phyloP scores from a whole-genome alignment of 1,140 invertebrate genomes.

The Euwallacea similis region DNA sequence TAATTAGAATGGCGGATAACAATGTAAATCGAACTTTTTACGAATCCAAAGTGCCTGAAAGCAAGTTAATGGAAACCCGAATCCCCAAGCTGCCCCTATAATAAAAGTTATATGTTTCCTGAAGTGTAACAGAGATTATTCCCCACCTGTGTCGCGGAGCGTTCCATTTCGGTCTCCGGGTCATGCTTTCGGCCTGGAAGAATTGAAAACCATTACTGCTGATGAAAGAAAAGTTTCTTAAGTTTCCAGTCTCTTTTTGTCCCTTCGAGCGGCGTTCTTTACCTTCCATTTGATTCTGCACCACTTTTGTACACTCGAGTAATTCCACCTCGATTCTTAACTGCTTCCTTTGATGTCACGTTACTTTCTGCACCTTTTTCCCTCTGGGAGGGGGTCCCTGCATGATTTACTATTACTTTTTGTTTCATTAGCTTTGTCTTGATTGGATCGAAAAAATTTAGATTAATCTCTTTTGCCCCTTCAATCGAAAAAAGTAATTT shows the following conservation, averaged over 20 bases:
- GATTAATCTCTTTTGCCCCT: too few species aligned
- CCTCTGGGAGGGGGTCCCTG: not conserved
- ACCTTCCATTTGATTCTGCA: constrained; percentile 48
- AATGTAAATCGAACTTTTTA: constrained; percentile 37
- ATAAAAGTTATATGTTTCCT: constrained; percentile 41
- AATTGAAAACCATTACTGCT: constrained; percentile 54
- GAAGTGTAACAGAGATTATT: constrained; percentile 40
- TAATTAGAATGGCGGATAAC: constrained; percentile 30
- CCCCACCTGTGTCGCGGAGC: constrained; percentile 38
- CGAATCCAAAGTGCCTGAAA: constrained; percentile 32
- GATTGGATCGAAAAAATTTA: too few species aligned
- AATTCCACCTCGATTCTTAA: constrained; percentile 40
- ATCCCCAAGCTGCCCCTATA: constrained; percentile 25
- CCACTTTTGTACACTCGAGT: constrained; percentile 42
- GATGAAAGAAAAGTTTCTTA: constrained; percentile 54
- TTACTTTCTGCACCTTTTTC: constrained; percentile 24
- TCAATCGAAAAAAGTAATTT: constrained; percentile 7
- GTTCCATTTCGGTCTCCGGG: constrained; percentile 46
- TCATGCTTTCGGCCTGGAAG: constrained; percentile 51
- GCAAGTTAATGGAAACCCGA: constrained; percentile 29
- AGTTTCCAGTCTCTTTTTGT: constrained; percentile 49
- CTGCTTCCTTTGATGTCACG: constrained; percentile 24
- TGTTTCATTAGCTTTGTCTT: too few species aligned
- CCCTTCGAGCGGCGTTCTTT: constrained; percentile 44
- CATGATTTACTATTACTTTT: not conserved